Conservation (phyloP, 2,113 vertebrate genomes). For the Pithys albifrons region DNA sequence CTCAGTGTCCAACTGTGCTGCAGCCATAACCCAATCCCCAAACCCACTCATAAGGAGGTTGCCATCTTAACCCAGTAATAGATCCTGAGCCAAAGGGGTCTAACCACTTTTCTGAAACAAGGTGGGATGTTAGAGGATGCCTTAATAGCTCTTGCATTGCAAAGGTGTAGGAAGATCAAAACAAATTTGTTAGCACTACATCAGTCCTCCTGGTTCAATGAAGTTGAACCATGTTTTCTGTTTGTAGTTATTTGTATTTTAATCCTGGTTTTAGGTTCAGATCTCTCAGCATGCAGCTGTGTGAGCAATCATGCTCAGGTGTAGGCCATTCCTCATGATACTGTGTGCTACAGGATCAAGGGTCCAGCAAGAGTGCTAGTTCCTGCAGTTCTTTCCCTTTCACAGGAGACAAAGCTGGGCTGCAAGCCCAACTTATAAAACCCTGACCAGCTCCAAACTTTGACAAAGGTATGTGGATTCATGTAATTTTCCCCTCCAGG, state of each 20-base stretch:
- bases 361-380: background rate
- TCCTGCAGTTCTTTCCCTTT: background rate
- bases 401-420: background rate
- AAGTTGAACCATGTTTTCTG: background rate
- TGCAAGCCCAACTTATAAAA: background rate
- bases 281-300: background rate
- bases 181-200: background rate
- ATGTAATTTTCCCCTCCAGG: background rate
- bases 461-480: background rate
- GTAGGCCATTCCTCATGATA: accelerated
- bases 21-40: background rate
- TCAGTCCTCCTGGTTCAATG: background rate
- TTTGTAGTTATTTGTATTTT: background rate
- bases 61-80: background rate
- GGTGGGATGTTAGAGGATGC: background rate
- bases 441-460: background rate
- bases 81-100: background rate
- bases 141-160: background rate
- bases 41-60: background rate
- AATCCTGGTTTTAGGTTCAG: background rate
- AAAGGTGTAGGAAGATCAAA: background rate
- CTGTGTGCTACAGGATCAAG: background rate
- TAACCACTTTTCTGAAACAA: background rate
- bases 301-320: background rate
- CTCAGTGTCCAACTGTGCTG: background rate